Percentiles rank a stretch among this genome's conserved stretches.
Evolutionary conservation across 1,140 invertebrate species (phyloP).

Genomic region (Magallana angulata): DNA sequence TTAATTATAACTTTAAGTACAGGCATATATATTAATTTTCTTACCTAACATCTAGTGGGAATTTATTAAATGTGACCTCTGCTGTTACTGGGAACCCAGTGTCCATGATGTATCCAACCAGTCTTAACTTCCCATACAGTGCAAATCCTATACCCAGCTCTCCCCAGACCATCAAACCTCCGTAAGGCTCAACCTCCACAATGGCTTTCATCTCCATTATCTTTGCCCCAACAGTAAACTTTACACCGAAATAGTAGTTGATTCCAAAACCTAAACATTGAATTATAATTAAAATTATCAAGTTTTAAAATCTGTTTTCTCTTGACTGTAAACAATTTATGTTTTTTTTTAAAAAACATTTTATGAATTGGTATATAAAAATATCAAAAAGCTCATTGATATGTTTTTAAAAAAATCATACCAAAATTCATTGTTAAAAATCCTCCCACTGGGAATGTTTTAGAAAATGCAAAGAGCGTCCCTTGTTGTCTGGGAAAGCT

Average conservation of each 20-base stretch:
- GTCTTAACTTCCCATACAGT: conserved; percentile 61
- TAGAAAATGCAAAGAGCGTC: conserved; percentile 48
- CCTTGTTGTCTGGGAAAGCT: conserved; percentile 50
- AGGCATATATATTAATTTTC: not conserved
- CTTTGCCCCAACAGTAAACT: conserved; percentile 59
- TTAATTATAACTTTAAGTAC: too few species aligned
- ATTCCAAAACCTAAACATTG: conserved; percentile 49
- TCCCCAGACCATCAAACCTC: conserved; percentile 51
- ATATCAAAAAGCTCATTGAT: too few species aligned
- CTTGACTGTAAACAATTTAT: too few species aligned
- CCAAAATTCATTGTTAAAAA: conserved; percentile 62
- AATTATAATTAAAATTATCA: too few species aligned
- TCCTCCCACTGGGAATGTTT: conserved; percentile 60
- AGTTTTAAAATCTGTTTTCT: too few species aligned
- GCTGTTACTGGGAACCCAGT: conserved; percentile 63
- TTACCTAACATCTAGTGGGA: conserved; percentile 62
- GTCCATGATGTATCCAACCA: conserved; percentile 62
- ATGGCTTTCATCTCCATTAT: conserved; percentile 53
- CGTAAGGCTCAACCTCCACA: conserved; percentile 58
- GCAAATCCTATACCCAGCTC: conserved; percentile 54
- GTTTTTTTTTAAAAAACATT: too few species aligned
- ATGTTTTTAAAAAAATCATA: conserved; percentile 24
- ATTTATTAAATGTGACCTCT: conserved; percentile 63
- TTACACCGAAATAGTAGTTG: conserved; percentile 61
- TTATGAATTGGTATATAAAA: too few species aligned